Evolutionary conservation across 37 sponge, comb jelly and placozoan species (phyloP).

Genomic region (Cladorhizidae sp.): DNA sequence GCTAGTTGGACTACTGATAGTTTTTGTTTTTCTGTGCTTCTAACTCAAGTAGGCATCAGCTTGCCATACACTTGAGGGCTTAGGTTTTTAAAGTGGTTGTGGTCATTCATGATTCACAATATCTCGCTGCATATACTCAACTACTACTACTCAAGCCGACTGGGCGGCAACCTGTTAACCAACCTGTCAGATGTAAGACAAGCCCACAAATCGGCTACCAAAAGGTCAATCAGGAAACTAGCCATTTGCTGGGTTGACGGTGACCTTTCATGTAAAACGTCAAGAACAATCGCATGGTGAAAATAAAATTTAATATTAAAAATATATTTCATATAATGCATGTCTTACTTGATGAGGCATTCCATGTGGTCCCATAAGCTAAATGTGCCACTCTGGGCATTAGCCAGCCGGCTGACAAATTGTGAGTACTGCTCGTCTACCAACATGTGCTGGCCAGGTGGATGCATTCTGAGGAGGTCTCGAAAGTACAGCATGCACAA

Average conservation of each 20-base stretch:
- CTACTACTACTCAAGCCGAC: no score
- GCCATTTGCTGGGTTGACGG: neutral
- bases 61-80: no score
- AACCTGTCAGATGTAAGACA: neutral
- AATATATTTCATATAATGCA: neutral
- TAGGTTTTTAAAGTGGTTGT: no score
- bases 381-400: neutral
- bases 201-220: conserved; percentile 27
- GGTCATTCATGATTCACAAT: no score
- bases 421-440: conserved; percentile 26
- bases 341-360: conserved; percentile 11
- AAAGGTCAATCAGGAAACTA: conserved; percentile 29
- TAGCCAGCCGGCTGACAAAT: conserved; percentile 11
- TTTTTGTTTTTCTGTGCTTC: no score
- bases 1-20: no score
- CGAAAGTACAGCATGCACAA: neutral
- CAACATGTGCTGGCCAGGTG: conserved; percentile 8
- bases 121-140: no score
- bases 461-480: conserved; percentile 31
- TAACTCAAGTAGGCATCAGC: no score
- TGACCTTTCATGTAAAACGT: neutral
- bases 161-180: neutral
- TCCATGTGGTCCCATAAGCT: conserved; percentile 21
- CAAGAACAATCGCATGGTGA: neutral
- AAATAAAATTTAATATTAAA: no score